These are phyloP conservation scores for Prunella himalayana DNA, from an alignment of 2,113 vertebrate genomes.

Conservation along the genomic window DNA sequence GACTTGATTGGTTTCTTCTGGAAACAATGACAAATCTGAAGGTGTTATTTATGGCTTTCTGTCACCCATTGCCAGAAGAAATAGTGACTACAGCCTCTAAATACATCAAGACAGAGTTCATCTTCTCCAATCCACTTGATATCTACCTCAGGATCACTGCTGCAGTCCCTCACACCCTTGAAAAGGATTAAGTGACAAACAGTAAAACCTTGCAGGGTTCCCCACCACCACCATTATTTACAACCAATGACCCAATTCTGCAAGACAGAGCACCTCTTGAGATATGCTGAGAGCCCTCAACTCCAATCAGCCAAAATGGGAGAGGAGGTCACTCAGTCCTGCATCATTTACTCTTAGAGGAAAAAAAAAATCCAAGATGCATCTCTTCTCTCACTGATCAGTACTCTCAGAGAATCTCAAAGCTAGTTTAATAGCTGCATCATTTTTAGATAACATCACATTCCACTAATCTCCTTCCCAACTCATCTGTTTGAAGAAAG, in stretches of 20 bases:
- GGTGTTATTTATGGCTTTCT: slow-evolving; percentile 10
- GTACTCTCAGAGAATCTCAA: slow-evolving; percentile 11
- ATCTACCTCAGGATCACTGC: background rate
- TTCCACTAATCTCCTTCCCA: slow-evolving; percentile 23
- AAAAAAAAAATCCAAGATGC: background rate
- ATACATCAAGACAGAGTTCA: background rate
- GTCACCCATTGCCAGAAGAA: background rate
- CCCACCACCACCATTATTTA: background rate
- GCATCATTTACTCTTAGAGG: background rate
- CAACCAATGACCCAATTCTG: background rate
- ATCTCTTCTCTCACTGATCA: background rate
- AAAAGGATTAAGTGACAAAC: slow-evolving; percentile 10
- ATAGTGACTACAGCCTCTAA: background rate
- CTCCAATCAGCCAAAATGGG: slow-evolving; percentile 17
- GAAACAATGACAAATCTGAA: slow-evolving; percentile 31
- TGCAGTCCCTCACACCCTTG: background rate
- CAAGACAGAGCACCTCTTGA: slow-evolving; percentile 5
- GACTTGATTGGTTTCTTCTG: background rate
- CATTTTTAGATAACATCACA: slow-evolving; percentile 25
- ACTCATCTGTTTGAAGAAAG: slow-evolving; percentile 38
- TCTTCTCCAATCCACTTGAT: background rate
- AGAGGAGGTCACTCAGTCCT: background rate
- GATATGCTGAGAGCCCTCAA: background rate
- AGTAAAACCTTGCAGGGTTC: background rate
- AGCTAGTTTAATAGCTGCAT: slow-evolving; percentile 25